These are phyloP conservation scores for Actinostola sp. DNA, from an alignment of 92 coral and sea anemone species.

Conservation along the genomic window DNA sequence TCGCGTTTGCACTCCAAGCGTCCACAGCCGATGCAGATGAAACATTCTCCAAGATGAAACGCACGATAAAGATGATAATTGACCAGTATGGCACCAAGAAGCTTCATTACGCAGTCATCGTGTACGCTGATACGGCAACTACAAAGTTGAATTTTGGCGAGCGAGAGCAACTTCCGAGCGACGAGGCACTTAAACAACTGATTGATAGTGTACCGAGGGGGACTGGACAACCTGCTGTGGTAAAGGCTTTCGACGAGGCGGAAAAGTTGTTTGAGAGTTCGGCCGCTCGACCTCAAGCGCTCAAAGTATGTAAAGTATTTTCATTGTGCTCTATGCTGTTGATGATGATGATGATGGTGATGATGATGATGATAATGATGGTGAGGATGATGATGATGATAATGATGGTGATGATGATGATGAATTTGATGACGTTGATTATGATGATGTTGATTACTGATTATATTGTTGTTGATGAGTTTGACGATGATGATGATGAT, in stretches of 20 bases:
- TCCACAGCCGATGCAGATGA: conserved; percentile 52
- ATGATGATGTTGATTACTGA: no score
- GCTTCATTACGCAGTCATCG: conserved; percentile 74
- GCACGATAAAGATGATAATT: conserved; percentile 67
- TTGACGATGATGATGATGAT: no score
- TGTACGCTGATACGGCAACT: conserved; percentile 59
- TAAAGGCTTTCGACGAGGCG: conserved; percentile 66
- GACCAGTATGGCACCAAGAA: conserved; percentile 64
- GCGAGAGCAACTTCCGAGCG: conserved; percentile 31
- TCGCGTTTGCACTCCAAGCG: conserved; percentile 85
- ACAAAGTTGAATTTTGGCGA: conserved; percentile 64
- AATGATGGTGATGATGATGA: no score
- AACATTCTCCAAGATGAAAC: conserved; percentile 74
- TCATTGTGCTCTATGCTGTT: no score
- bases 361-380: no score
- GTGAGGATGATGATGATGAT: no score
- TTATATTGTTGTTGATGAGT: no score
- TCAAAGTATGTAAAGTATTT: conserved; percentile 44
- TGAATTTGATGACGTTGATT: no score
- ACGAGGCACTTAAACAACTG: conserved; percentile 35
- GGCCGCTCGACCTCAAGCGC: conserved; percentile 68
- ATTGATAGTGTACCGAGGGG: conserved; percentile 47
- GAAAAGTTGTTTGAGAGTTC: conserved; percentile 62
- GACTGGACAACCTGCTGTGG: conserved; percentile 54
- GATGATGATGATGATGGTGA: no score